Evolutionary conservation across 2,888 invertebrate genomes (phyloP).

Genomic region (Pomacea canaliculata): DNA sequence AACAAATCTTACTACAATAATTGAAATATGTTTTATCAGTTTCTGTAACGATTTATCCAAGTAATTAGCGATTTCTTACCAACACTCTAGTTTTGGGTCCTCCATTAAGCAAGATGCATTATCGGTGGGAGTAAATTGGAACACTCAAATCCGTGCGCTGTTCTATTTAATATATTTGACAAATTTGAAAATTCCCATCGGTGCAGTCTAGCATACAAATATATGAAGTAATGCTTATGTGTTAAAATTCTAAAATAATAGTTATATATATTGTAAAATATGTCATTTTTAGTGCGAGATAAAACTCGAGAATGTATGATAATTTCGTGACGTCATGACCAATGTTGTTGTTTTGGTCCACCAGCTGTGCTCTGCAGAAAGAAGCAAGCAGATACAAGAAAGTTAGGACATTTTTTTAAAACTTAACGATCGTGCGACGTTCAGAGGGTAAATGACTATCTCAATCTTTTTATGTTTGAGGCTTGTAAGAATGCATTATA

Average conservation of each 20-base stretch:
- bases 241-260: not conserved
- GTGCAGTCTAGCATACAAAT: not conserved
- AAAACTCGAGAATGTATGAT: constrained; percentile 14
- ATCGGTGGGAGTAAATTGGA: constrained; percentile 18
- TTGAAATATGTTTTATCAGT: constrained; percentile 18
- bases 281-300: not conserved
- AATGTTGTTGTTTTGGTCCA: constrained; percentile 52
- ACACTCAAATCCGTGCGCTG: constrained; percentile 9
- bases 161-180: constrained; percentile 8
- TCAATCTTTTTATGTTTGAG: no score
- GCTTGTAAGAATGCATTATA: no score
- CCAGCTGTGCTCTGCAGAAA: constrained; percentile 12
- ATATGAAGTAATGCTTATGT: not conserved
- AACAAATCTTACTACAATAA: constrained; percentile 22
- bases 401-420: no score
- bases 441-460: no score
- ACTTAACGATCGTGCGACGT: no score
- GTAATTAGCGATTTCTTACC: constrained; percentile 33
- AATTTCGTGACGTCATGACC: constrained; percentile 49
- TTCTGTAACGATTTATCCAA: not conserved
- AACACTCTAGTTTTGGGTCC: constrained; percentile 9
- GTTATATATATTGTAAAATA: not conserved
- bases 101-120: constrained; percentile 15
- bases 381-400: no score
- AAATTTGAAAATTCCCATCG: not conserved